phyloP scores from a whole-genome alignment of 2,113 vertebrate species.

The Tupaia tana region DNA sequence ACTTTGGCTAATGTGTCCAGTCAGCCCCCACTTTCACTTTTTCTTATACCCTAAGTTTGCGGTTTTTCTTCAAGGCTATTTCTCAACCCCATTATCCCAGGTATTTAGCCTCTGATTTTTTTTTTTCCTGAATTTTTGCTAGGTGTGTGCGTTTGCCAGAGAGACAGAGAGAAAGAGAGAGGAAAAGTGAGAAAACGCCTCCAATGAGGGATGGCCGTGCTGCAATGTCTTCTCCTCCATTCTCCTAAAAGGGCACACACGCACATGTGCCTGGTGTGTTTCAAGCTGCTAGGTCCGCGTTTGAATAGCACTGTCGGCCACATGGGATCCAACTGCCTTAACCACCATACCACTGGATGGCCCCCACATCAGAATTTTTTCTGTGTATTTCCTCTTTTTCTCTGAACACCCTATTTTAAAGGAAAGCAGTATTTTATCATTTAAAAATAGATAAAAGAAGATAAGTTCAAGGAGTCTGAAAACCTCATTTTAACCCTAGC shows the following conservation, averaged over 20 bases:
- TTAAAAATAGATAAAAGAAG: background rate
- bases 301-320: no score
- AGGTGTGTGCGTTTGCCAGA: no score
- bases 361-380: background rate
- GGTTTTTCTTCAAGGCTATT: background rate
- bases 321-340: no score
- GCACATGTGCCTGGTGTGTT: no score
- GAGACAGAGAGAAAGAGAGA: no score
- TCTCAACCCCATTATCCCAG: background rate
- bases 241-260: no score
- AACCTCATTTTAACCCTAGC: background rate
- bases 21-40: background rate
- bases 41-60: background rate
- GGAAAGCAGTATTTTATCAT: background rate
- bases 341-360: no score
- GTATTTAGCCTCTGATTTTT: background rate
- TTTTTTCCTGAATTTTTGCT: no score
- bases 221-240: no score
- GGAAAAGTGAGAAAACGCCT: no score
- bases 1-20: background rate
- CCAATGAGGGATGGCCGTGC: no score
- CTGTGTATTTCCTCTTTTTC: background rate
- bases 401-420: slow-evolving; percentile 29
- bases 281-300: no score
- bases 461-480: background rate